phyloP scores from a whole-genome alignment of 1,140 invertebrate species.

The Acyrthosiphon pisum region DNA sequence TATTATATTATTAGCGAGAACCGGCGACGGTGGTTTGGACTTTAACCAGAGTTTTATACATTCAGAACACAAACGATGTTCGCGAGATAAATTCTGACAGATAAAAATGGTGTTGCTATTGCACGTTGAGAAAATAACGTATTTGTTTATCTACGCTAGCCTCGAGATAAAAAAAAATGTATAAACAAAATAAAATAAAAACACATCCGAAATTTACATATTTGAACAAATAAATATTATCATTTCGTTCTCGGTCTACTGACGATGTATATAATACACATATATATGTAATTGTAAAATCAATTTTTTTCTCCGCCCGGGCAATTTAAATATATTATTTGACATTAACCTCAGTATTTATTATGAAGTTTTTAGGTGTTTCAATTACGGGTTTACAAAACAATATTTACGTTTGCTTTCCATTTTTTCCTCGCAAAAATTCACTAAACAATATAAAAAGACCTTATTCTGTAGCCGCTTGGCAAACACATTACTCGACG shows the following conservation, averaged over 20 bases:
- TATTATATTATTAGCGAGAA: not conserved
- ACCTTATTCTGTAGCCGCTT: not conserved
- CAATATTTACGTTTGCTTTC: not conserved
- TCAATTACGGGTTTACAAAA: not conserved
- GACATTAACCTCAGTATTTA: not conserved
- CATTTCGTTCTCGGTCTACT: constrained; percentile 6
- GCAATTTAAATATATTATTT: constrained; percentile 1
- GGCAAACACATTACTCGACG: not conserved
- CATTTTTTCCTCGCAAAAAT: not conserved
- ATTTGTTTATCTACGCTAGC: constrained; percentile 14
- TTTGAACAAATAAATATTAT: constrained; percentile 33
- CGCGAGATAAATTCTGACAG: not conserved
- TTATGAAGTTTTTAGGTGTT: not conserved
- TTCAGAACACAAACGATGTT: not conserved
- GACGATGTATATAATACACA: not conserved
- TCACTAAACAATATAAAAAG: not conserved
- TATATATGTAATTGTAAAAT: not conserved
- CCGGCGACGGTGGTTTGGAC: not conserved
- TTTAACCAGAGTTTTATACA: constrained; percentile 14
- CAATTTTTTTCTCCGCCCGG: not conserved
- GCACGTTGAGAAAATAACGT: constrained; percentile 17
- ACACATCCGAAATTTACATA: constrained; percentile 8
- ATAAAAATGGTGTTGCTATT: constrained; percentile 27
- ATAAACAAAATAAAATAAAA: constrained; percentile 10
- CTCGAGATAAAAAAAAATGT: not conserved